Evolutionary conservation across 2,797 vertebrate species (phyloP), one percentile per base, ranked within the genome.

Genomic region (Capromys pilorides): DNA sequence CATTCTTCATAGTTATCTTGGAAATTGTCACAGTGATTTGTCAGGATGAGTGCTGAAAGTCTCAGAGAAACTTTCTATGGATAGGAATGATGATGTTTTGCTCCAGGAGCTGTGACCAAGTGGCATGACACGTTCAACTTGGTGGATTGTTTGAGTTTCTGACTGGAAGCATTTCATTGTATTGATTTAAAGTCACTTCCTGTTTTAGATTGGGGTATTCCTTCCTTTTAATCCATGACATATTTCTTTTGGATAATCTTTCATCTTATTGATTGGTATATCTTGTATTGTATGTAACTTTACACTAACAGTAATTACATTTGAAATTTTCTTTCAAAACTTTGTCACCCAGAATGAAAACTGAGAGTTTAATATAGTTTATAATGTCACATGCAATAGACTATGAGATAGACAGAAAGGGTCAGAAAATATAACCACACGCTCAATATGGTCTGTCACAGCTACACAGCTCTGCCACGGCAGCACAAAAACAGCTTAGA

Each of bases 251-350:
- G 14, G 91, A 88, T 86, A 61, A 57, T 41, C 3, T 8, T 94
- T 95, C 21, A 69, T 45, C 33, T 64, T 84, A 79, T 13, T 79
- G 31, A 85, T 61, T 75, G 64, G 51, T 62, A 12, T 83, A 51
- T 78, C 59, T 91, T 73, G 71, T 62, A 93, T 93, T 92, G 14
- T 57, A 14, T 92, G 87, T 73, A 93, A 59, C 4, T 66, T 91
- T 78, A 45, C 0, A 84, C 5, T 61, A 54, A 64, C 86, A 57
- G n/a, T 9, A 13, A 66, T 77, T 33, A 57, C 14, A 85, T 85
- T 84, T 91, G 57, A 73, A 71, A 78, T 77, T 91, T 62, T 84
- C 1, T 5, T 49, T 57, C 6, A 86, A 88, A 92, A 69, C 5
- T 62, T 77, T 14, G 16, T 39, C 16, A 51, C 41, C 73, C 36